These are phyloP conservation scores for Drosophila bunnanda DNA, from an alignment of 2,888 invertebrate species.

Conservation along the genomic window DNA sequence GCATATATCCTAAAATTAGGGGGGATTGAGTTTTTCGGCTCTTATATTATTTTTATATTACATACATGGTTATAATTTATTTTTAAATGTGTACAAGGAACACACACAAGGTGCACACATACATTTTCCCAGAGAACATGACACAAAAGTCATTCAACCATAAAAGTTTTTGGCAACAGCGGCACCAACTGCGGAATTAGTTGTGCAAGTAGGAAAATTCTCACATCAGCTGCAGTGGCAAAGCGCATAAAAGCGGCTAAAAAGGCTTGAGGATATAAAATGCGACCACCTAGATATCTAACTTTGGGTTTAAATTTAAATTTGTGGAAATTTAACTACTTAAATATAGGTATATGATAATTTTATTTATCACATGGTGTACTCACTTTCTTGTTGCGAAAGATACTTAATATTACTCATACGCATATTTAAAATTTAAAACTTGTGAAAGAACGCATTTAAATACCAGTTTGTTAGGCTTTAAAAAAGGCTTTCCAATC, in stretches of 20 bases:
- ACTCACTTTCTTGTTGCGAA: neutral
- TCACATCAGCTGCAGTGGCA: conserved; percentile 44
- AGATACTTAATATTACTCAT: neutral
- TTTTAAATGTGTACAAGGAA: conserved; percentile 1
- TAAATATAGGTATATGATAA: no score
- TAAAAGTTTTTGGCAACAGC: conserved; percentile 58
- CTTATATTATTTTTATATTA: neutral
- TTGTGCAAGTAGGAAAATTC: conserved; percentile 44
- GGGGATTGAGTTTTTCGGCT: neutral
- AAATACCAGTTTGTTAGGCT: neutral
- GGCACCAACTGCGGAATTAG: conserved; percentile 52
- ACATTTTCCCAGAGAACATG: conserved; percentile 40
- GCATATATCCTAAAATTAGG: neutral
- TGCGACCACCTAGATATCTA: conserved; percentile 1
- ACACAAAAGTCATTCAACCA: conserved; percentile 68
- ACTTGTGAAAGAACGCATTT: neutral
- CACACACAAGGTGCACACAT: conserved; percentile 9
- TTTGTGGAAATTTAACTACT: neutral
- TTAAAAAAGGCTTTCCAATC: neutral
- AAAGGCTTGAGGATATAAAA: neutral
- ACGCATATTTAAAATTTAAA: neutral
- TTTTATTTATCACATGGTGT: neutral
- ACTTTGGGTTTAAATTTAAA: conserved; percentile 2
- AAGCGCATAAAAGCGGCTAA: conserved; percentile 8
- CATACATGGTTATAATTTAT: neutral